These are phyloP conservation scores for Linurgus olivaceus DNA, from an alignment of 2,797 vertebrate genomes.

Conservation along the genomic window DNA sequence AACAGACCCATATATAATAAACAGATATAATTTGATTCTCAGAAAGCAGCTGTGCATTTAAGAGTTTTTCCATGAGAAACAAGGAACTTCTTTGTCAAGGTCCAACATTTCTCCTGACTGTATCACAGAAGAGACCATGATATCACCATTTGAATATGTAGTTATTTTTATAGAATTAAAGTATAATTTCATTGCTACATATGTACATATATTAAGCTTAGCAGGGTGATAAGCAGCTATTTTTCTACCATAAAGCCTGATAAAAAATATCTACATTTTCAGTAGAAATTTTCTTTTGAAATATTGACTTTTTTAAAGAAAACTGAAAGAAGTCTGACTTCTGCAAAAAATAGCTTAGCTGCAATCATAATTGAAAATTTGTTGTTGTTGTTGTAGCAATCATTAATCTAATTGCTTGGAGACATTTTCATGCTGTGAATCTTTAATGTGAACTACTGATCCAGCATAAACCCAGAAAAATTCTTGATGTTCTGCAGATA, in stretches of 20 bases:
- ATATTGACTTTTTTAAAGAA: not conserved
- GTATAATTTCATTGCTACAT: not conserved
- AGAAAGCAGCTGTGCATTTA: constrained; percentile 4
- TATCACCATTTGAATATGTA: not conserved
- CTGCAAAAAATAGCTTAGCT: not conserved
- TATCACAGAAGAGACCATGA: not conserved
- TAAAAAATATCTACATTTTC: not conserved
- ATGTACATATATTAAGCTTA: not conserved
- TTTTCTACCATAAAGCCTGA: not conserved
- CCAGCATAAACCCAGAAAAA: not conserved
- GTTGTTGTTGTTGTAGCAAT: not conserved
- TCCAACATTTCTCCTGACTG: not conserved
- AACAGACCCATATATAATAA: not conserved
- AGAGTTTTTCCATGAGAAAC: not conserved
- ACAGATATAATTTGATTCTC: constrained; percentile 5
- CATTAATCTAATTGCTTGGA: not conserved
- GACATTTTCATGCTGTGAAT: not conserved
- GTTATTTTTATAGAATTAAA: not conserved
- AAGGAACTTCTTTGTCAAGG: not conserved
- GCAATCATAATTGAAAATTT: not conserved
- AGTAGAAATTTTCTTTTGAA: not conserved
- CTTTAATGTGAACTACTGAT: not conserved
- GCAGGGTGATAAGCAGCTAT: not conserved
- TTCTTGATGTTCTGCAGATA: not conserved
- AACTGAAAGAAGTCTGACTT: not conserved